Base-by-base conservation (phyloP, 2,888 invertebrate species). In the Fragum fragum region DNA sequence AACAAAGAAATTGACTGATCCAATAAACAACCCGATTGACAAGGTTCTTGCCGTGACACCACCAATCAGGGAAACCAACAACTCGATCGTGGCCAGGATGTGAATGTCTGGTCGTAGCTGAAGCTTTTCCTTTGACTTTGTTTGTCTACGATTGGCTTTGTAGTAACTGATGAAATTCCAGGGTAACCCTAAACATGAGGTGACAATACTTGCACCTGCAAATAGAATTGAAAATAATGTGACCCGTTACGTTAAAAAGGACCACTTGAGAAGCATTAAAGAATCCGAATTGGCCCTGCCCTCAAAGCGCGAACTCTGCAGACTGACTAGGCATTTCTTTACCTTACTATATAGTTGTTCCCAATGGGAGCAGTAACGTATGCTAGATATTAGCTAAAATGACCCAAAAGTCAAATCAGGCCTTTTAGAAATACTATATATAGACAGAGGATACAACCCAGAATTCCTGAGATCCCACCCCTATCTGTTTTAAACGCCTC, bases 21-120 rank as follows among this genome's bases (percentile, higher is more conserved):
- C 61, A 11, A 61, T 61, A n/a, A 61, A 61, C n/a, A 61, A 1
- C 14, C 28, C 29, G 29, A 61, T 28, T 1, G 61, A 61, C 32
- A 61, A 61, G 6, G 29, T 61, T 18, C 61, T 26, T 2, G 32
- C 61, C 26, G 23, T 28, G 29, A 61, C 32, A 18, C 1, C 61
- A 29, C 61, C 61, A 11, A 61, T 26, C 14, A 61, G 11, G 26
- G 29, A 26, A 3, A 61, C 7, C 11, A 21, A 61, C 21, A 21
- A 61, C 11, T 28, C 61, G 1, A 61, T n/a, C 0, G 16, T 29
- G 7, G 61, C 28, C 11, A 26, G 11, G 28, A 18, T 26, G 18
- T 61, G 61, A 11, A 61, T 26, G 29, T 61, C 29, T 21, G 18
- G 7, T 18, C n/a, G 18, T 11, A 53, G 21, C 29, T 26, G 29